Percentiles rank a stretch among this genome's conserved stretches.
Evolutionary conservation across 2,888 invertebrate genomes (phyloP).

Genomic region (Abscondita cerata): DNA sequence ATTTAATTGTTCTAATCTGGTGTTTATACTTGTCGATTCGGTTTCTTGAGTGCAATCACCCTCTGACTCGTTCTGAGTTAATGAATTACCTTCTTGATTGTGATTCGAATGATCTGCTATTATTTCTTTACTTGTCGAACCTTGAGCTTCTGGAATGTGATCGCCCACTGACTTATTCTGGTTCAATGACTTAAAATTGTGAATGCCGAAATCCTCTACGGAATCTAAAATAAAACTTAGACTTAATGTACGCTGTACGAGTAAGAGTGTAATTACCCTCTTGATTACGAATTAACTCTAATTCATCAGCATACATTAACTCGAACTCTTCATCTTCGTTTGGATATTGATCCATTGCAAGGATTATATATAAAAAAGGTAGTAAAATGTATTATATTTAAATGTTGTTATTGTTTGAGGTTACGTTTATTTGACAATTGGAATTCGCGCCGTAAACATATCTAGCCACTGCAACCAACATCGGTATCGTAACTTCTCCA

Average conservation of each 20-base stretch:
- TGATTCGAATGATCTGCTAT: no score
- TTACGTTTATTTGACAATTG: neutral
- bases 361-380: neutral
- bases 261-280: slow-evolving; percentile 54
- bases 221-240: slow-evolving; percentile 32
- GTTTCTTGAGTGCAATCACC: no score
- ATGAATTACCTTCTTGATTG: neutral
- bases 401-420: neutral
- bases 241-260: neutral
- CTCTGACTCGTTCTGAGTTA: no score
- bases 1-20: no score
- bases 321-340: slow-evolving; percentile 68
- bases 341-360: slow-evolving; percentile 62
- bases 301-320: slow-evolving; percentile 73
- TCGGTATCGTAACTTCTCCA: no score
- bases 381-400: neutral
- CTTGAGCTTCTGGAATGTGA: no score
- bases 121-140: no score
- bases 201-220: slow-evolving; percentile 14
- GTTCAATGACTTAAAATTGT: no score
- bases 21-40: no score
- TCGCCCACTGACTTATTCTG: no score
- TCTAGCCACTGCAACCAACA: slow-evolving; percentile 44
- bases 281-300: slow-evolving; percentile 67
- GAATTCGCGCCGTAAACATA: neutral